Evolutionary conservation across 2,797 vertebrate genomes (phyloP).

Genomic region (Holocentrus rufus): DNA sequence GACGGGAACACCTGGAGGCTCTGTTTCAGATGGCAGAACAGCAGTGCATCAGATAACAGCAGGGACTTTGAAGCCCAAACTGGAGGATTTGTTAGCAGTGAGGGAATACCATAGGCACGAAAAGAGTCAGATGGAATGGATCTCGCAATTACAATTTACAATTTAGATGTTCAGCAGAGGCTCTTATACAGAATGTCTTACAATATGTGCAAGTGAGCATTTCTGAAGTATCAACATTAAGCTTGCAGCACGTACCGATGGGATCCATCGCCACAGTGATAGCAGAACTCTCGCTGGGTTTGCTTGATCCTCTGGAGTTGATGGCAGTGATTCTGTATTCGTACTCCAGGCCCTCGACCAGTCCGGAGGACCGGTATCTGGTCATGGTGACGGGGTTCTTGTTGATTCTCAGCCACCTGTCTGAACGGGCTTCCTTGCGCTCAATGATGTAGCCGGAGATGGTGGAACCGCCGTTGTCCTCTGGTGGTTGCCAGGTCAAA

Average conservation of each 20-base stretch:
- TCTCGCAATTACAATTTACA: too few relatives aligned
- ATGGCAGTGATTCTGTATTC: conserved; percentile 95
- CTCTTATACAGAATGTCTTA: too few relatives aligned
- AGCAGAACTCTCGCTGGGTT: conserved; percentile 91
- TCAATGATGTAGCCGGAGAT: conserved; percentile 96
- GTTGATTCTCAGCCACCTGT: conserved; percentile 94
- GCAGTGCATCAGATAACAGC: background rate
- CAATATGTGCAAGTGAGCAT: too few relatives aligned
- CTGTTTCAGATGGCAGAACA: conserved; percentile 76
- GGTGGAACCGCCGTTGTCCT: conserved; percentile 93
- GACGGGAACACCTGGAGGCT: conserved; percentile 92
- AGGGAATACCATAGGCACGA: too few relatives aligned
- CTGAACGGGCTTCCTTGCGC: conserved; percentile 93
- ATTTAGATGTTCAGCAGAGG: too few relatives aligned
- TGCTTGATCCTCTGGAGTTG: conserved; percentile 93
- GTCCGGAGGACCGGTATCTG: conserved; percentile 94
- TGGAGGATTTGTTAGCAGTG: too few relatives aligned
- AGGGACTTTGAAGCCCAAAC: too few relatives aligned
- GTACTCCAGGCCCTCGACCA: conserved; percentile 96
- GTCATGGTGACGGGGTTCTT: conserved; percentile 99
- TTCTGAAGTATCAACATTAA: too few relatives aligned
- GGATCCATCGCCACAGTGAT: conserved; percentile 94
- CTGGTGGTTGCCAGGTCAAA: conserved; percentile 93
- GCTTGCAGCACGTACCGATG: conserved; percentile 84
- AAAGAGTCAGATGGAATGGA: too few relatives aligned